Percentiles rank a stretch among this genome's conserved stretches.
phyloP scores from a whole-genome alignment of 2,113 vertebrate species.

The Gavialis gangeticus region DNA sequence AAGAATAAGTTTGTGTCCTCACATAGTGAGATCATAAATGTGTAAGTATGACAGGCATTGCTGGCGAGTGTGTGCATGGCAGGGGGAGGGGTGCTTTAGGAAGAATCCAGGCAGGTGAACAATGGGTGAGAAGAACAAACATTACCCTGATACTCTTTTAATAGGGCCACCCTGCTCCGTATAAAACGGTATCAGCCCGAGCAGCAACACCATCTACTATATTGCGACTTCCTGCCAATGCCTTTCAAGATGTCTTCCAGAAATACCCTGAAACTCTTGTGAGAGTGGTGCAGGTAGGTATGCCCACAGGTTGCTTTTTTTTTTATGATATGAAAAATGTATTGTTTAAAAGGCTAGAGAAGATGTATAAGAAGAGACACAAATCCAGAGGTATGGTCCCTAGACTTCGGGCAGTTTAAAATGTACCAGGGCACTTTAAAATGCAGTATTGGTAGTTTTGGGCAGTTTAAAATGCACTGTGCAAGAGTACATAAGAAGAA shows the following conservation, averaged over 20 bases:
- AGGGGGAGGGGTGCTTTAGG: background rate
- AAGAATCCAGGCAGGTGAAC: background rate
- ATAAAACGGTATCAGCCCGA: conserved; percentile 91
- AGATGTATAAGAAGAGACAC: no score
- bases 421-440: no score
- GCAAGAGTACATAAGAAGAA: background rate
- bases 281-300: conserved; percentile 90
- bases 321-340: background rate
- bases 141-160: background rate
- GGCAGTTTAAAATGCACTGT: no score
- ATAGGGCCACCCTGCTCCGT: conserved; percentile 91
- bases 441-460: no score
- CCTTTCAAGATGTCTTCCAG: conserved; percentile 91
- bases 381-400: no score
- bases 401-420: no score
- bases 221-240: conserved; percentile 88
- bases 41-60: background rate
- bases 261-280: conserved; percentile 95
- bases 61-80: fast-evolving
- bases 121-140: background rate
- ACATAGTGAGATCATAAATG: background rate
- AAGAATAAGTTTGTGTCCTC: background rate
- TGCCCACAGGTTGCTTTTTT: background rate
- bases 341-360: background rate
- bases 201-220: conserved; percentile 86